phyloP scores from a whole-genome alignment of 2,888 invertebrate species.

The Octodonta nipae region DNA sequence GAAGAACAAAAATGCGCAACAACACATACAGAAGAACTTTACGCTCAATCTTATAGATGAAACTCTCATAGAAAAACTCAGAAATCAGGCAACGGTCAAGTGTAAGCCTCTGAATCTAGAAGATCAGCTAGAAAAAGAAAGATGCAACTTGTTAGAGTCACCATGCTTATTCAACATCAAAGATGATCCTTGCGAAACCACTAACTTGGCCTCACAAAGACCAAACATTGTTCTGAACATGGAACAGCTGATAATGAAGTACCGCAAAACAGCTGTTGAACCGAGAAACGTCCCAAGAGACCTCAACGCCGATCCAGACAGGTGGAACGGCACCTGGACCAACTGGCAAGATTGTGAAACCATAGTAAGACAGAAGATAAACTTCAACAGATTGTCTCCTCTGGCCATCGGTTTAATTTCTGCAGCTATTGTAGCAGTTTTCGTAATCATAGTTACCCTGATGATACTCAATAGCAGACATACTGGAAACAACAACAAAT shows the following conservation, averaged over 20 bases:
- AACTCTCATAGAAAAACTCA: slow-evolving; percentile 18
- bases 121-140: slow-evolving; percentile 19
- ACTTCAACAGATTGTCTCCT: slow-evolving; percentile 22
- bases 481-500: slow-evolving; percentile 4
- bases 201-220: slow-evolving; percentile 35
- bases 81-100: slow-evolving; percentile 25
- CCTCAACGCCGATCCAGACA: slow-evolving; percentile 38
- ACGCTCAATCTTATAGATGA: slow-evolving; percentile 19
- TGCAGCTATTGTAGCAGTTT: slow-evolving; percentile 23
- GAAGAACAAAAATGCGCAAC: slow-evolving; percentile 19
- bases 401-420: slow-evolving; percentile 27
- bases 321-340: slow-evolving; percentile 44
- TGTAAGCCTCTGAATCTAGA: slow-evolving; percentile 21
- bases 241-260: slow-evolving; percentile 33
- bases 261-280: slow-evolving; percentile 33
- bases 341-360: slow-evolving; percentile 46
- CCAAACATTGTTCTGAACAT: slow-evolving; percentile 34
- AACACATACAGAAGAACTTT: slow-evolving; percentile 14
- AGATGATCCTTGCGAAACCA: slow-evolving; percentile 40
- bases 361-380: slow-evolving; percentile 19
- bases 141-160: slow-evolving; percentile 28
- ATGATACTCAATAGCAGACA: slow-evolving; percentile 15
- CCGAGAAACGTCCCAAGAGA: slow-evolving; percentile 37
- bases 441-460: slow-evolving; percentile 22
- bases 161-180: slow-evolving; percentile 41